Base-by-base conservation (phyloP, 2,113 vertebrate species). In the Elachura formosa region DNA sequence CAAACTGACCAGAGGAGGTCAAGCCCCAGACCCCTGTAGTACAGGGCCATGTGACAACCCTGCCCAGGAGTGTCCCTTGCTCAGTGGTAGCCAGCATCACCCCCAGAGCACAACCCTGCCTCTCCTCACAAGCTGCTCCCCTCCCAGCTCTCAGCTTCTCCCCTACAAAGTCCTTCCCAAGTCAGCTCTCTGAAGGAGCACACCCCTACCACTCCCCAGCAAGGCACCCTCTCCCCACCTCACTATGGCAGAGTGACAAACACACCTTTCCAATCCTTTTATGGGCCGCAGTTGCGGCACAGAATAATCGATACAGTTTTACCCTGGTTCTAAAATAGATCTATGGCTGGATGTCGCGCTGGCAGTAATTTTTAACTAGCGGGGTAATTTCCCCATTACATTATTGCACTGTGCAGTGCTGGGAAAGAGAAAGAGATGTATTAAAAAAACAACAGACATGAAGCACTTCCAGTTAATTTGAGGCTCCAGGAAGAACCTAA, bases 321-420 rank as follows among this genome's bases (percentile, higher is more conserved):
- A 96, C 80, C 94, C 89, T 84, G 93, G 56, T 92, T 96, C 95
- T 97, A 96, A 97, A 97, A 97, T 89, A 95, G 94, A 96, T 97
- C 94, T 94, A 96, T 59, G 77, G 93, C 71, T 93, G 91, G 84
- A 62, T 90, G 94, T 84, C 4, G 69, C 31, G 4, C 82, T 92
- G 82, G 91, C 93, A 96, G 94, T 97, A 96, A 95, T 90, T 96
- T 96, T 96, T 97, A 96, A 97, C 94, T 96, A 96, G 94, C 48
- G 51, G 94, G 92, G 89, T 96, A 97, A 96, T 97, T 97, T 95
- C 95, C 94, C 93, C 93, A 96, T 96, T 97, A 95, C 95, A 93
- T 95, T 94, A 96, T 95, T 94, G 84, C 93, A 92, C 66, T 90
- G 90, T 10, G 51, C 87, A 89, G 78, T 95, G 90, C 95, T 97